A percentile compares a stretch with the other conserved stretches of the same genome.
phyloP scores from a whole-genome alignment of 1,140 invertebrate species.

The Atta colombica region DNA sequence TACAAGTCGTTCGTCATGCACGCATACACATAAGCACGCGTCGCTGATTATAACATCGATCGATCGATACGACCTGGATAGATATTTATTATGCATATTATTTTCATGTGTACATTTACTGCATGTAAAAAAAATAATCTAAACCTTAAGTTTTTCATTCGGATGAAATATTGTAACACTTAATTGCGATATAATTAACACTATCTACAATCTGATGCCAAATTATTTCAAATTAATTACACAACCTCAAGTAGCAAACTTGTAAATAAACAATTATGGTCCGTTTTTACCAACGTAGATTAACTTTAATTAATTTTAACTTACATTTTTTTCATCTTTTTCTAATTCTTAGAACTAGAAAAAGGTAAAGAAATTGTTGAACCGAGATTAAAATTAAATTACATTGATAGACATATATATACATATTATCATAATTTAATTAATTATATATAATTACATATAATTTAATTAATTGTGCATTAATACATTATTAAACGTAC shows the following conservation, averaged over 20 bases:
- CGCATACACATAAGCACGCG: background rate
- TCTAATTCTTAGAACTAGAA: too few relatives aligned
- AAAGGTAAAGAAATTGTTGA: too few relatives aligned
- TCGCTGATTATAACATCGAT: background rate
- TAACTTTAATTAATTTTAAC: too few relatives aligned
- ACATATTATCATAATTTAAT: too few relatives aligned
- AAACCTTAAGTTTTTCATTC: background rate
- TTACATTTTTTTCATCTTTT: too few relatives aligned
- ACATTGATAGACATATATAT: too few relatives aligned
- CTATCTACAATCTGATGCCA: background rate
- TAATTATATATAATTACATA: too few relatives aligned
- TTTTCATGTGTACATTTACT: background rate
- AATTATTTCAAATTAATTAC: background rate
- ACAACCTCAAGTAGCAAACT: background rate
- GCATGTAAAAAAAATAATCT: background rate
- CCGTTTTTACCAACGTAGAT: too few relatives aligned
- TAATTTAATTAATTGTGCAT: too few relatives aligned
- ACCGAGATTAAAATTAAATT: too few relatives aligned
- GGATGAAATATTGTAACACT: background rate
- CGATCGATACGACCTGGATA: background rate
- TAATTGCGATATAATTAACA: background rate
- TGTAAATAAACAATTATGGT: background rate
- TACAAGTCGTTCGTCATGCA: slow-evolving; percentile 15
- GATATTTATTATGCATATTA: background rate
- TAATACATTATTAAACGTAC: too few relatives aligned